Percentiles rank a stretch among this genome's conserved stretches.
These are phyloP conservation scores for Steatornis caripensis DNA, from an alignment of 2,113 vertebrate species.

Conservation along the genomic window DNA sequence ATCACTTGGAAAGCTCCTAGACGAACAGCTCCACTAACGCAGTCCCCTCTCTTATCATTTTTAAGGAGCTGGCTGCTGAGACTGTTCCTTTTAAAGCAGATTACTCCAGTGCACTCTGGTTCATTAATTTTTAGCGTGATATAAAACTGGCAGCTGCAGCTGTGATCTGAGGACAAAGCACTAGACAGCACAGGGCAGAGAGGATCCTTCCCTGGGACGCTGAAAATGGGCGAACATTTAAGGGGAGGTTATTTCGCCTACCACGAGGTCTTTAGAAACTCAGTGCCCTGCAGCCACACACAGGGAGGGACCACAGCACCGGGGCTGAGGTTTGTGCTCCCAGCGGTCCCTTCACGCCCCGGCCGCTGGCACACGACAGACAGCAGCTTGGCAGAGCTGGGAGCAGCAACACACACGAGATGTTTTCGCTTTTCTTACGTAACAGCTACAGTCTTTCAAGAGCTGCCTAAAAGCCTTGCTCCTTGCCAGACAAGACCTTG, in stretches of 20 bases:
- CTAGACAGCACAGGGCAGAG: neutral
- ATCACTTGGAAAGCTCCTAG: neutral
- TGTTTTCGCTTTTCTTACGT: neutral
- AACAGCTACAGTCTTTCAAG: neutral
- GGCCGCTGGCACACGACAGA: neutral
- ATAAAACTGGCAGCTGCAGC: neutral
- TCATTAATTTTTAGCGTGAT: constrained; percentile 3
- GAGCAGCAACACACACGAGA: neutral
- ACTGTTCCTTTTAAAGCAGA: neutral
- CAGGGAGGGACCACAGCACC: accelerated
- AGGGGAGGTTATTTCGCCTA: neutral
- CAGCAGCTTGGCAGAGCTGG: neutral
- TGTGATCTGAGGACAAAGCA: neutral
- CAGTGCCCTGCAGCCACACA: no score
- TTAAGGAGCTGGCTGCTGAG: neutral
- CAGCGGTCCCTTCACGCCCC: accelerated
- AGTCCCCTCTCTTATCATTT: neutral
- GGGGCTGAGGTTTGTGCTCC: neutral
- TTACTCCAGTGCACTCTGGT: neutral
- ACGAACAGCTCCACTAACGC: neutral
- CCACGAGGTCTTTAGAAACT: neutral
- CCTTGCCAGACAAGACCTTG: neutral
- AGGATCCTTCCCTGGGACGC: neutral
- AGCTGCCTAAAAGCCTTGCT: neutral
- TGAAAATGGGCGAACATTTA: neutral